Percentiles rank a stretch among this genome's conserved stretches.
Conservation (phyloP, 2,113 vertebrate genomes). For the Catharus bicknelli region DNA sequence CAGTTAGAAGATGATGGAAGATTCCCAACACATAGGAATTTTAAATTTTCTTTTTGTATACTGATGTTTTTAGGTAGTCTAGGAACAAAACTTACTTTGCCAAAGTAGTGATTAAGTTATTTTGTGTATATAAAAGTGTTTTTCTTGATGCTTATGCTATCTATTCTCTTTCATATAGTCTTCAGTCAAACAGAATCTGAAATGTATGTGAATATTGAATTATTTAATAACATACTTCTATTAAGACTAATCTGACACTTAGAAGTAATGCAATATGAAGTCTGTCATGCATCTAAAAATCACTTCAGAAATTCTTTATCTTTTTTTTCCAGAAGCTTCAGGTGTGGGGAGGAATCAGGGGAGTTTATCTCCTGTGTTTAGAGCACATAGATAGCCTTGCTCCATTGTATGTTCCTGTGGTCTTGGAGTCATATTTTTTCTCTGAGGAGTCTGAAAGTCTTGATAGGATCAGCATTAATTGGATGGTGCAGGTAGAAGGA, state of each 20-base stretch:
- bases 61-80: not conserved
- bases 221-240: constrained; percentile 22
- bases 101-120: not conserved
- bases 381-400: not conserved
- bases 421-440: not conserved
- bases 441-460: not conserved
- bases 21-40: not conserved
- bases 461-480: not conserved
- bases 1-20: not conserved
- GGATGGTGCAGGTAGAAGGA: not conserved
- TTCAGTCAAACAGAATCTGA: constrained; percentile 15
- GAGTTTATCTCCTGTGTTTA: not conserved
- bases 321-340: not conserved
- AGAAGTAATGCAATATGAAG: not conserved
- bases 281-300: not conserved
- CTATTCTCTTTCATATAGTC: not conserved
- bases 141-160: not conserved
- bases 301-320: not conserved
- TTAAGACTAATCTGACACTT: not conserved
- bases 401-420: not conserved
- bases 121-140: not conserved
- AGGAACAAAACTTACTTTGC: not conserved
- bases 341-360: not conserved
- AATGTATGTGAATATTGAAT: constrained; percentile 18
- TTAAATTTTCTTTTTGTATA: not conserved